Evolutionary conservation across 2,888 invertebrate genomes (phyloP).

Genomic region (Sesamia inferens): DNA sequence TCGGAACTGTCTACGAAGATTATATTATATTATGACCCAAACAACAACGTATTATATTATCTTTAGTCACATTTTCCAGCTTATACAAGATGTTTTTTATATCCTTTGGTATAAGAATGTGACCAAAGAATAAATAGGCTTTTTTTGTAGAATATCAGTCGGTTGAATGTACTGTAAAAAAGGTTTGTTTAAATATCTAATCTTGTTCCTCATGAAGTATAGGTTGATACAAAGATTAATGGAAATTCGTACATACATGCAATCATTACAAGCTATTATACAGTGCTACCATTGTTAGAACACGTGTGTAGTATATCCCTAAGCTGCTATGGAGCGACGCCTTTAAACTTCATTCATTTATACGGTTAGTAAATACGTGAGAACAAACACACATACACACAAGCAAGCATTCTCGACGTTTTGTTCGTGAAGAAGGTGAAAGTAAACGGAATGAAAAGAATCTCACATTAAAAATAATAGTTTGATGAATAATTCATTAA

Average conservation of each 20-base stretch:
- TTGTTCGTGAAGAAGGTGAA: conserved; percentile 52
- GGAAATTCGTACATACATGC: too few species aligned
- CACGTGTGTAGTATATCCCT: neutral
- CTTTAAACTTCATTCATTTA: conserved; percentile 27
- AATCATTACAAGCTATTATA: too few species aligned
- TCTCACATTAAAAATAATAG: conserved; percentile 39
- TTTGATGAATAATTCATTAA: conserved; percentile 54
- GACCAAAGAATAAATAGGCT: too few species aligned
- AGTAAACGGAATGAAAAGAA: conserved; percentile 52
- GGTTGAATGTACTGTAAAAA: too few species aligned
- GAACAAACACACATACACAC: conserved; percentile 37
- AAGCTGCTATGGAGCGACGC: neutral
- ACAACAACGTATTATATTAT: neutral
- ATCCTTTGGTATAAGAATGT: too few species aligned
- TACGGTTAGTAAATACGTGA: conserved; percentile 42
- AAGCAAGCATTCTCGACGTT: conserved; percentile 26
- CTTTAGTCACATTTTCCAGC: neutral
- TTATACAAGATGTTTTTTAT: too few species aligned
- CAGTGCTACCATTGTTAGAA: too few species aligned
- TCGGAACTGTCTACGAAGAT: too few species aligned
- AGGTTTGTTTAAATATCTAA: too few species aligned
- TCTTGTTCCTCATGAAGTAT: too few species aligned
- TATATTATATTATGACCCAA: neutral
- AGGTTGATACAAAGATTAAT: too few species aligned
- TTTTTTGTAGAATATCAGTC: too few species aligned